Evolutionary conservation across 2,888 invertebrate genomes (phyloP), one percentile per base, ranked within the genome.

Genomic region (Baccha elongata): DNA sequence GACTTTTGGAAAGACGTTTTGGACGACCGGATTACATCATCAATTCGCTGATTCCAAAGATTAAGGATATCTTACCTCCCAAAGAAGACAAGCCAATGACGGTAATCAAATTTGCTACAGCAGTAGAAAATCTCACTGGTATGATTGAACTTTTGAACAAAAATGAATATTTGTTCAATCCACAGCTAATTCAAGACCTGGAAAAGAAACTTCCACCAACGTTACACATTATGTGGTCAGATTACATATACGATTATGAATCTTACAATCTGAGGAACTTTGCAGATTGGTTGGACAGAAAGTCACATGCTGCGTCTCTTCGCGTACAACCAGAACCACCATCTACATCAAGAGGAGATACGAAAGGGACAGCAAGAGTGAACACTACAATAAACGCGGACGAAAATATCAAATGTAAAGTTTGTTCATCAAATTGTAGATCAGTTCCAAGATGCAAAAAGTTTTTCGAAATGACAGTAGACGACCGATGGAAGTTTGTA

Each of bases 71-170:
- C n/a, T 6, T 19, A 4, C 29, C 52, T 13, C 55, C 40, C 11
- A 42, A 23, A 46, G 44, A 55, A 23, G 26, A 52, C 11, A 62
- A 48, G 17, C 62, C 62, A 3, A 13, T 50, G 26, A 15, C 65
- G 6, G 37, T 65, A 6, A 21, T 65, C 2, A 40, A 21, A 37
- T 65, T 48, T 37, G 48, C 65, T 37, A 65, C 21, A 6, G 65
- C 48, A 19, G 37, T 65, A 2, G 65, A 65, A 13, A 65, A 65
- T 11, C 65, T 50, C 1, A 65, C 65, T 8, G 50, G 10, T 10
- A 65, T 65, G 48, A 7, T 48, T 8, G 52, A 52, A 10, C 21
- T 52, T n/a, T 7, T 50, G 0, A 15, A 35, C n/a, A 21, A 40
- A 53, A n/a, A 23, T 4, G 32, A 52, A 13, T 26, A 17, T 21